Percentiles rank a stretch among this genome's conserved stretches.
These are phyloP conservation scores for Steatornis caripensis DNA, from an alignment of 2,113 vertebrate genomes.

Conservation along the genomic window DNA sequence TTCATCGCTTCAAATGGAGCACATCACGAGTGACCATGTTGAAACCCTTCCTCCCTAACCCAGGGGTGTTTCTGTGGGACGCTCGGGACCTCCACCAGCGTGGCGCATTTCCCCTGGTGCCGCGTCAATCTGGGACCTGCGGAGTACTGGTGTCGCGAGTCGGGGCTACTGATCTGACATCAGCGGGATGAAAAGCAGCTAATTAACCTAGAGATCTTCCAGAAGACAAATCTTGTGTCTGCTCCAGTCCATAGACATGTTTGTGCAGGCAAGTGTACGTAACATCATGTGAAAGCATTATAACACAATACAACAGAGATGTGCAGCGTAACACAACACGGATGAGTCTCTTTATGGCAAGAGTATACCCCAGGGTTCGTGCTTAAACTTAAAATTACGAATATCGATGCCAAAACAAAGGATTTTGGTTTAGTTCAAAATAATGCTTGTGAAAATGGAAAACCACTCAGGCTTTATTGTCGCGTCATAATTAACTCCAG, in stretches of 20 bases:
- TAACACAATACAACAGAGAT: neutral
- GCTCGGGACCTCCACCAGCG: neutral
- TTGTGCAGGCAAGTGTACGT: neutral
- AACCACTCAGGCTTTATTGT: constrained; percentile 59
- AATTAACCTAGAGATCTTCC: neutral
- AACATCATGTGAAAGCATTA: neutral
- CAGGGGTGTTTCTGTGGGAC: neutral
- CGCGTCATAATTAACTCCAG: constrained; percentile 69
- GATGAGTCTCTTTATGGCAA: neutral
- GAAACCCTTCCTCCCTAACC: neutral
- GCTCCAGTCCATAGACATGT: neutral
- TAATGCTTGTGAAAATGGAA: constrained; percentile 39
- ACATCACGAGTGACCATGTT: neutral
- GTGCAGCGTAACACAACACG: neutral
- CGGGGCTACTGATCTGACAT: neutral
- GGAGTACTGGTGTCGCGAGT: neutral
- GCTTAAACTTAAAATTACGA: constrained; percentile 52
- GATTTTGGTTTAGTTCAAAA: constrained; percentile 5
- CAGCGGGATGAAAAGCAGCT: neutral
- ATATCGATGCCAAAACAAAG: neutral
- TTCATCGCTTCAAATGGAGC: neutral
- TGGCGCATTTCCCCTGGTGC: neutral
- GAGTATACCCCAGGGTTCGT: neutral
- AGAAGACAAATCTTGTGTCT: neutral
- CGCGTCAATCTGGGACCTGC: neutral